phyloP scores from a whole-genome alignment of 2,888 invertebrate genomes.

The Odiellus spinosus region DNA sequence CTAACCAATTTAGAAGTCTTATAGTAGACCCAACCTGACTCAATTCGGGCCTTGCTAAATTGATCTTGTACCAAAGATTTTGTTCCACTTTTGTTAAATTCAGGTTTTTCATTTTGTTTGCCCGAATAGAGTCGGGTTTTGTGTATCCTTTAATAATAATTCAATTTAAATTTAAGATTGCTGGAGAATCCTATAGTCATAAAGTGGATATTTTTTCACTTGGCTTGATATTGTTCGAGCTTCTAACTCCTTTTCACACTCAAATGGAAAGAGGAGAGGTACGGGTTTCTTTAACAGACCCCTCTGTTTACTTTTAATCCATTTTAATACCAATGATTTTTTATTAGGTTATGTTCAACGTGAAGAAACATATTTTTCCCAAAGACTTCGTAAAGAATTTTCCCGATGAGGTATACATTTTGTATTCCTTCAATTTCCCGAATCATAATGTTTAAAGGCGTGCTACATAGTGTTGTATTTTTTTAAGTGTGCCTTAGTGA shows the following conservation, averaged over 20 bases:
- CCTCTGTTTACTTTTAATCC: neutral
- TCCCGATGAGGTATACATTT: constrained; percentile 47
- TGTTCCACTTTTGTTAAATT: neutral
- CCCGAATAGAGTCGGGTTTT: neutral
- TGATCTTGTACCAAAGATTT: neutral
- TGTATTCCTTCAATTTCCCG: neutral
- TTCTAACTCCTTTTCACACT: constrained; percentile 74
- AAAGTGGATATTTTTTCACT: constrained; percentile 74
- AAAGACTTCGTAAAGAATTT: constrained; percentile 44
- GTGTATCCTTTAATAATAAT: neutral
- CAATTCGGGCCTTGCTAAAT: neutral
- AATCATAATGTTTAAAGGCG: neutral
- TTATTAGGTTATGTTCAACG: constrained; percentile 30
- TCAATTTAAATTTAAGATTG: constrained; percentile 21
- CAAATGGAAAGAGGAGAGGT: constrained; percentile 69
- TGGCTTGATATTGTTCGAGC: constrained; percentile 82
- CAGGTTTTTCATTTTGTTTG: neutral
- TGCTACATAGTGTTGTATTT: neutral
- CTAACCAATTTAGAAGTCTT: neutral
- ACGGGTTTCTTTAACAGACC: constrained; percentile 31
- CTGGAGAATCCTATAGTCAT: constrained; percentile 28
- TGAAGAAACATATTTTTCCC: constrained; percentile 53
- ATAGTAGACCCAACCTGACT: neutral
- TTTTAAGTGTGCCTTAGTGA: constrained; percentile 49
- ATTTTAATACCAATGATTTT: constrained; percentile 1